phyloP scores from a whole-genome alignment of 2,888 invertebrate genomes.

The Lamellibrachia satsuma region DNA sequence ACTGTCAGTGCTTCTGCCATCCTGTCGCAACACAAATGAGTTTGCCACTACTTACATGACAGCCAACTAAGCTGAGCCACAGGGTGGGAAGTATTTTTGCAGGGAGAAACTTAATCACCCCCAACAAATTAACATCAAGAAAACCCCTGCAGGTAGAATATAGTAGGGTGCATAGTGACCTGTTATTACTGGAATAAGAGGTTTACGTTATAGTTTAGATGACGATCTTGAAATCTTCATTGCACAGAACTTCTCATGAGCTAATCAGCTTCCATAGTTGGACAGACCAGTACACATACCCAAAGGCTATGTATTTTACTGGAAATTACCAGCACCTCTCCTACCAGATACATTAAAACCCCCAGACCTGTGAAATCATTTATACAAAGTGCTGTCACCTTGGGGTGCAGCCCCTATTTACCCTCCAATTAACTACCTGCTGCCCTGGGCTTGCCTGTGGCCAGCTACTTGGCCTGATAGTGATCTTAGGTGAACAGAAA shows the following conservation, averaged over 20 bases:
- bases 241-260: not conserved
- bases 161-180: not conserved
- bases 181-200: not conserved
- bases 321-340: not conserved
- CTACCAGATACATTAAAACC: not conserved
- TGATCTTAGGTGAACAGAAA: not conserved
- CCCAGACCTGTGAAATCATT: not conserved
- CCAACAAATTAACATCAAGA: not conserved
- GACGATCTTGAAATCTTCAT: not conserved
- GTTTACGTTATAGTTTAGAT: not conserved
- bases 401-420: constrained; percentile 6
- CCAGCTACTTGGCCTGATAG: not conserved
- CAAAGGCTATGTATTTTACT: not conserved
- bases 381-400: not conserved
- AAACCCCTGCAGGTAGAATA: not conserved
- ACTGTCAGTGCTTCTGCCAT: no score
- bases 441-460: not conserved
- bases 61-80: not conserved
- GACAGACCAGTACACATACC: not conserved
- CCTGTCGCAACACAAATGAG: no score
- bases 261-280: not conserved
- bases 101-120: not conserved
- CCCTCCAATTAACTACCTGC: not conserved
- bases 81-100: not conserved
- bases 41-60: no score